Percentiles rank a stretch among this genome's conserved stretches.
Conservation (phyloP, 2,888 invertebrate species). For the Xestia xanthographa region DNA sequence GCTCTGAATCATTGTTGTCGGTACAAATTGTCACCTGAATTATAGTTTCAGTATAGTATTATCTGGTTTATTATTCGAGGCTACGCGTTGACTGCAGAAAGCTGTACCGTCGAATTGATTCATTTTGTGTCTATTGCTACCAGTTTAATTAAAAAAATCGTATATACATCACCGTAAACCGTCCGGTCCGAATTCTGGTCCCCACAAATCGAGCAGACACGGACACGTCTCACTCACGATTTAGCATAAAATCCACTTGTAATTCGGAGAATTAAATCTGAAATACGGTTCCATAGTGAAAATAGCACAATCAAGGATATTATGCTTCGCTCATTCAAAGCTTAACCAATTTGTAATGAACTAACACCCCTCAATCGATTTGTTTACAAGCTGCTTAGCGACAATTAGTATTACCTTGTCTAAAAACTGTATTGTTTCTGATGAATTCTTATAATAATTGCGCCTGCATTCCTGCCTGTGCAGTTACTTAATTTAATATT, state of each 20-base stretch:
- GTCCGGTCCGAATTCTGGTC: background rate
- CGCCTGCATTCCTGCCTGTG: no score
- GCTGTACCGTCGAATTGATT: slow-evolving; percentile 20
- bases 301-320: background rate
- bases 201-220: background rate
- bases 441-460: background rate
- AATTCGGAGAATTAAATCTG: no score
- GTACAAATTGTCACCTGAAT: slow-evolving; percentile 48
- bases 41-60: no score
- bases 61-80: slow-evolving; percentile 53
- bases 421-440: no score
- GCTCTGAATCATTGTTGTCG: slow-evolving; percentile 56
- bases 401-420: no score
- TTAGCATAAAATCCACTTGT: background rate
- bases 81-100: slow-evolving; percentile 5
- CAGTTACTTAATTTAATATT: no score
- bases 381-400: no score
- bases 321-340: no score
- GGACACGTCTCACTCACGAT: background rate
- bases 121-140: slow-evolving; percentile 19
- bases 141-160: background rate
- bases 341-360: no score
- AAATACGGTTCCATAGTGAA: no score
- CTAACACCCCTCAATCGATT: no score
- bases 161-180: background rate